phyloP scores from a whole-genome alignment of 2,888 invertebrate genomes.

The Cosmopolites sordidus region DNA sequence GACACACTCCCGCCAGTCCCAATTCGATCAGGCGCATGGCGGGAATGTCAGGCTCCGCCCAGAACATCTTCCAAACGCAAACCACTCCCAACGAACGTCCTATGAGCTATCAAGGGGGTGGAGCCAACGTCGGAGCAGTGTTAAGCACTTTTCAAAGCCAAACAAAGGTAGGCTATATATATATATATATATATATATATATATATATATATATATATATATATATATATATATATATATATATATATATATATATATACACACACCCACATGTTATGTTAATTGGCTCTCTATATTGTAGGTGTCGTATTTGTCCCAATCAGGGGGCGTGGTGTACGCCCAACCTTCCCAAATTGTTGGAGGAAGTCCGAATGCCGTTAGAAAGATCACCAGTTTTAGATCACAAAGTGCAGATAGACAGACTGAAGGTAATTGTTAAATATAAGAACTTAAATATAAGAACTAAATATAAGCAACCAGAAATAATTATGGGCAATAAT shows the following conservation, averaged over 20 bases:
- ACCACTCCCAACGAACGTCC: constrained; percentile 15
- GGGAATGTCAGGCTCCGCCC: constrained; percentile 41
- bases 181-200: too few species aligned
- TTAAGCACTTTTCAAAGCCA: constrained; percentile 46
- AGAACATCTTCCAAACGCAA: constrained; percentile 39
- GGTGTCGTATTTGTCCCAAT: constrained; percentile 46
- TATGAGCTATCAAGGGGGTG: constrained; percentile 17
- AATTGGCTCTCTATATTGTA: too few species aligned
- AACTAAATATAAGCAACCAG: too few species aligned
- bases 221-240: too few species aligned
- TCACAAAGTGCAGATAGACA: constrained; percentile 61
- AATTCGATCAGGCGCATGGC: constrained; percentile 61
- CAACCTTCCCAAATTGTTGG: constrained; percentile 52
- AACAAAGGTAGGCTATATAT: constrained; percentile 30
- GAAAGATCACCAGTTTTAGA: constrained; percentile 53
- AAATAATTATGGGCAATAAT: too few species aligned
- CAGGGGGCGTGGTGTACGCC: constrained; percentile 51
- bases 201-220: too few species aligned
- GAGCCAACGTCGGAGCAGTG: constrained; percentile 8
- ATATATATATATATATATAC: too few species aligned
- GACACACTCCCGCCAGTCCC: constrained; percentile 84
- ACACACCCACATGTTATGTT: too few species aligned
- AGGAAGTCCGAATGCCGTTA: constrained; percentile 52
- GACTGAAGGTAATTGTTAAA: constrained; percentile 50
- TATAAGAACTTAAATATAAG: too few species aligned